Conservation (phyloP, 2,888 invertebrate species). For the Harpalus rufipes region DNA sequence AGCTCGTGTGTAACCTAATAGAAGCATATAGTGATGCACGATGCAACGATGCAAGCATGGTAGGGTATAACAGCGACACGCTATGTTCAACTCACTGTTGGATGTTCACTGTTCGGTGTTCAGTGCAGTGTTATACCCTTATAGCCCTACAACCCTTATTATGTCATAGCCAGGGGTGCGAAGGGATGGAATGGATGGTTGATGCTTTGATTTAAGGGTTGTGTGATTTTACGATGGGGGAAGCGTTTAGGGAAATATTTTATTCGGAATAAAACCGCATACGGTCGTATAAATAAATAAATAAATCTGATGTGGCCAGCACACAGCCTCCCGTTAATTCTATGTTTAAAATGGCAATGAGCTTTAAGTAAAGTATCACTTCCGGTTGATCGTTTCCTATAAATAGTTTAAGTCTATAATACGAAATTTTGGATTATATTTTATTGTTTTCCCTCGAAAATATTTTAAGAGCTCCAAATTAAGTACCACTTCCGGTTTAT, state of each 20-base stretch:
- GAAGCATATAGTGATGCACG: neutral
- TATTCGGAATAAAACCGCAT: no score
- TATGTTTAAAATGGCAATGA: no score
- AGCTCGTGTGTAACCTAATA: neutral
- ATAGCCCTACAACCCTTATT: neutral
- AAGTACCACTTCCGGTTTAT: no score
- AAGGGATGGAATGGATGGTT: neutral
- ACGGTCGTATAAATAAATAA: no score
- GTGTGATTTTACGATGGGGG: neutral
- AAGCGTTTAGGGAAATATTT: neutral
- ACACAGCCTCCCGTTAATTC: no score
- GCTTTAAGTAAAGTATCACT: no score
- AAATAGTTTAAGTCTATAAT: no score
- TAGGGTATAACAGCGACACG: neutral
- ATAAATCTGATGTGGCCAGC: no score
- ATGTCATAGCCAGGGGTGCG: neutral
- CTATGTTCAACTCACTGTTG: neutral
- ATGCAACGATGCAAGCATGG: neutral
- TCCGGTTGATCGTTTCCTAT: no score
- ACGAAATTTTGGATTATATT: no score
- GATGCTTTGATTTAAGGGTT: neutral
- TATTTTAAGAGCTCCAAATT: no score
- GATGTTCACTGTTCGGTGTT: neutral
- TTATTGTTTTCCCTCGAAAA: no score
- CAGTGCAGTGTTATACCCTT: neutral